Base-by-base conservation (phyloP, 1,140 invertebrate species). In the Proctacanthus coquilletti region DNA sequence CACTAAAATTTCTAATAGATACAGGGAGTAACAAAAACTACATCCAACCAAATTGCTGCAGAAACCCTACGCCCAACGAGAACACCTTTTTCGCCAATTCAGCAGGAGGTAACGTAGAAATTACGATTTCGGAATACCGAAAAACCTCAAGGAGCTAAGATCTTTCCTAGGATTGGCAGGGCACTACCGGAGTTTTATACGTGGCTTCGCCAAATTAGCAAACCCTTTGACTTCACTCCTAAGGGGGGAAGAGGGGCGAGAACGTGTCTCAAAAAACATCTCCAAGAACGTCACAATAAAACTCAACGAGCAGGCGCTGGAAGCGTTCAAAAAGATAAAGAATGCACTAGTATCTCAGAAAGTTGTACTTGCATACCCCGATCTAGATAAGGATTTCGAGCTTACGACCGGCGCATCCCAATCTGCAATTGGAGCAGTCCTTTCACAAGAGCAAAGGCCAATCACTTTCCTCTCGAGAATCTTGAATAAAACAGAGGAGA, bases 321-420 rank as follows among this genome's bases (percentile, higher is more conserved):
- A 48, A 9, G 45, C 53, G 9, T 62, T 65, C 38, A 44, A 64
- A 14, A 45, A 32, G 32, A 42, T 63, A 19, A 63, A 61, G 53
- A 42, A 51, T 27, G 45, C 49, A 17, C 31, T 68, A 29, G 54
- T 45, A 57, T 14, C 14, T 25, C 3, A 18, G 14, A 54, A 56
- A 4, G 54, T 54, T 8, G 42, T 64, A 18, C 39, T 66, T 17
- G 43, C 43, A 39, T 53, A 50, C 31, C 52, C 53, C 3, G 45
- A 57, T 34, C 54, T 54, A 32, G 19, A 21, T 2, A 43, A 47
- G 37, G 38, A 37, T 13, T 57, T 58, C 34, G 43, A 44, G 9
- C 37, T 57, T 5, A 49, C 49, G 0, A 53, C 45, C 0, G 50
- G 55, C 21, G 53, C 50, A 2, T 45, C 39, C 6, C 39, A 42